Evolutionary conservation across 2,797 vertebrate species (phyloP), one percentile per base, ranked within the genome.

Genomic region (Rhyacichthys aspro): DNA sequence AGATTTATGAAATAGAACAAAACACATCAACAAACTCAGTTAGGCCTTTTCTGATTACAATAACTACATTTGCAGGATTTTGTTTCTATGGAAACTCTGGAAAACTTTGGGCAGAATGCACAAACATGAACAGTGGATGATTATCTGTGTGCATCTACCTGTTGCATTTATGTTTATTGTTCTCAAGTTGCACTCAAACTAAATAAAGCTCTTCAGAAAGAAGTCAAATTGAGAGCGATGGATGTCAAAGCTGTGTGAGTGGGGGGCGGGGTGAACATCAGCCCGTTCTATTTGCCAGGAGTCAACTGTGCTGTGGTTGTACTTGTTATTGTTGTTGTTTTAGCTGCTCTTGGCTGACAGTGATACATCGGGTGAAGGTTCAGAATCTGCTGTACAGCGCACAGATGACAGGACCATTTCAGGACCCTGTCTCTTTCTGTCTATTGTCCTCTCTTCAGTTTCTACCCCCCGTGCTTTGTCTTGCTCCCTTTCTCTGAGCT

Each of bases 321-420:
- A 45, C 67, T 71, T 77, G 69, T 68, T 82, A 37, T 72, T 85
- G 72, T 82, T 85, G 74, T 82, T 84, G 70, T 76, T 79, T 80
- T 70, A 72, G 76, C 65, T 68, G 44, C 63, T 39, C 55, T 72
- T 64, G 56, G 47, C 79, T 82, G 83, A 83, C 85, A 79, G 75
- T 72, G 71, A 76, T 72, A 66, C 71, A 76, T 56, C 47, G 55
- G 75, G 74, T 70, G 67, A 84, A 77, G 78, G 77, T 86, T 88
- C 81, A 83, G 63, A 79, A 73, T 84, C 60, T 75, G 70, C 71
- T 58, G 43, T 66, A 52, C 33, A 52, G 67, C 3, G 43, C 79
- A 61, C 54, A 85, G 71, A 86, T 83, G 87, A 87, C 81, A 83
- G 76, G 57, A 76, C 81, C 1, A 19, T 84, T 81, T 85, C 70